Conservation (phyloP, 2,113 vertebrate species). For the Gobius niger region DNA sequence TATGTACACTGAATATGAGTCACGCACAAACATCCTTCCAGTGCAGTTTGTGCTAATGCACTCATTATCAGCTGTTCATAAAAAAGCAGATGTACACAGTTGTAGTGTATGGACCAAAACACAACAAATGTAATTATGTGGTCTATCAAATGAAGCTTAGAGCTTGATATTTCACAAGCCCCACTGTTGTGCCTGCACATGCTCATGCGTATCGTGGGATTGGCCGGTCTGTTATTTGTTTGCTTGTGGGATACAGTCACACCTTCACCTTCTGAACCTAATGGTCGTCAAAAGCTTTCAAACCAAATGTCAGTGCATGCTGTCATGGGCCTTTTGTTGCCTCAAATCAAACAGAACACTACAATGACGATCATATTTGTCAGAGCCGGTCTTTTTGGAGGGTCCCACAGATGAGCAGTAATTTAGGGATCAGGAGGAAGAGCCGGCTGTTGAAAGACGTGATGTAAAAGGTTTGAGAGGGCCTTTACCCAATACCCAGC, state of each 20-base stretch:
- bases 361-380: slow-evolving; percentile 52
- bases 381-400: slow-evolving; percentile 50
- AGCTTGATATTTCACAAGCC: slow-evolving; percentile 67
- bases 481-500: slow-evolving; percentile 63
- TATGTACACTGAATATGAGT: slow-evolving; percentile 52
- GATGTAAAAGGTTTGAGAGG: slow-evolving; percentile 51
- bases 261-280: slow-evolving; percentile 63
- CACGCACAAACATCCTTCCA: slow-evolving; percentile 47
- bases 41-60: slow-evolving; percentile 44
- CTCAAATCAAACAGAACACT: slow-evolving; percentile 61
- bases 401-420: slow-evolving; percentile 60
- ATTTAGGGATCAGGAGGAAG: slow-evolving; percentile 71
- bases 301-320: slow-evolving; percentile 60
- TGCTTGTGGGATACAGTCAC: slow-evolving; percentile 60
- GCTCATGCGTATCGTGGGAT: slow-evolving; percentile 66
- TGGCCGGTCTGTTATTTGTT: slow-evolving; percentile 53
- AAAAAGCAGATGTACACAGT: slow-evolving; percentile 36
- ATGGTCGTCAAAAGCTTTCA: slow-evolving; percentile 55
- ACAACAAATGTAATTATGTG: slow-evolving; percentile 74
- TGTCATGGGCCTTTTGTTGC: slow-evolving; percentile 57
- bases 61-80: slow-evolving; percentile 61
- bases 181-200: slow-evolving; percentile 60
- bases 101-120: slow-evolving; percentile 58
- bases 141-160: slow-evolving; percentile 64
- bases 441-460: slow-evolving; percentile 68